Evolutionary conservation across 2,113 vertebrate genomes (phyloP).

Genomic region (Salminus brasiliensis): DNA sequence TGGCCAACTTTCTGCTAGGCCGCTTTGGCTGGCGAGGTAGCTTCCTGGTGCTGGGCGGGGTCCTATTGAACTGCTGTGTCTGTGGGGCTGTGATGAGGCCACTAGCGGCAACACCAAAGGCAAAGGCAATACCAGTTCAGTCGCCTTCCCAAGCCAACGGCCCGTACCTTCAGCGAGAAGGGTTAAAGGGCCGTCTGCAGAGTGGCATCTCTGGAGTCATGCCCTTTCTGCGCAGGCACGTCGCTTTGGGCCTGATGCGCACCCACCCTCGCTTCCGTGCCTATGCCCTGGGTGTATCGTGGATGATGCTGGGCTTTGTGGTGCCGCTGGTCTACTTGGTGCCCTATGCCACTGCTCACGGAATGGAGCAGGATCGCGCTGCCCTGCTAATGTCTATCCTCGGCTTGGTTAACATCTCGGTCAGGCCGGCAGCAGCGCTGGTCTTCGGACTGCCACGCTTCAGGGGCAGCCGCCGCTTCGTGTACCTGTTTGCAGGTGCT

Average conservation of each 20-base stretch:
- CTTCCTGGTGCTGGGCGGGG: constrained; percentile 83
- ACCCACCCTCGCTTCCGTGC: constrained; percentile 77
- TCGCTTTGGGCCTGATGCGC: constrained; percentile 83
- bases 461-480: constrained; percentile 60
- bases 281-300: constrained; percentile 75
- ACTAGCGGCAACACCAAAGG: constrained; percentile 51
- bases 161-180: constrained; percentile 10
- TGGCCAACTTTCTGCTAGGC: constrained; percentile 77
- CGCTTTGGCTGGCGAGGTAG: constrained; percentile 83
- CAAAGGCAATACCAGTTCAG: not conserved
- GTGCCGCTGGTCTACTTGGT: constrained; percentile 83
- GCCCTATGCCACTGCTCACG: constrained; percentile 73
- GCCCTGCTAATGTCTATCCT: constrained; percentile 83
- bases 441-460: constrained; percentile 70
- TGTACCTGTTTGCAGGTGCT: constrained; percentile 76
- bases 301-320: constrained; percentile 82
- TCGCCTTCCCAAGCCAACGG: constrained; percentile 1
- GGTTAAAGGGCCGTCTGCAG: constrained; percentile 24
- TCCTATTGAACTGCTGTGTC: constrained; percentile 82
- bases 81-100: constrained; percentile 86
- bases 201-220: constrained; percentile 22
- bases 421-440: constrained; percentile 76
- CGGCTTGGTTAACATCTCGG: constrained; percentile 82
- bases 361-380: constrained; percentile 74
- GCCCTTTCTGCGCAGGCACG: constrained; percentile 68